Conservation (phyloP, 1,140 invertebrate species). For the Elysia chlorotica region DNA sequence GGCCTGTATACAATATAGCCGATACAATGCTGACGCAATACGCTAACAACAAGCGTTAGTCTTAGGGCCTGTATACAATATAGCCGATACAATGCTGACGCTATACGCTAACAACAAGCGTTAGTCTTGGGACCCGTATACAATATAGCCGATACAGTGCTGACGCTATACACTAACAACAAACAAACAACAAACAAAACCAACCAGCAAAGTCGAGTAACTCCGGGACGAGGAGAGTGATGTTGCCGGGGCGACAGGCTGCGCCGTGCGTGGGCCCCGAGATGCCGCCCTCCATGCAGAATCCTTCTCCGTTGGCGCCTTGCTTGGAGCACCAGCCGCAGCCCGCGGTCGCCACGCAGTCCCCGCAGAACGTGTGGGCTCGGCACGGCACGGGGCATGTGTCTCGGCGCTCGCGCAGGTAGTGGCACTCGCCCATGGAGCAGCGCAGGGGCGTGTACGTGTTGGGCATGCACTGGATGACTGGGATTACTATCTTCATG, state of each 20-base stretch:
- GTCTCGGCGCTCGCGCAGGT: conserved; percentile 67
- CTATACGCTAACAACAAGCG: too few relatives aligned
- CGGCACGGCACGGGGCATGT: conserved; percentile 82
- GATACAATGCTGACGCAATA: too few relatives aligned
- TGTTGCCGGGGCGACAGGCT: conserved; percentile 45
- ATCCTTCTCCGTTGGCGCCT: conserved; percentile 61
- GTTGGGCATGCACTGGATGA: conserved; percentile 78
- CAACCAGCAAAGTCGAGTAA: too few relatives aligned
- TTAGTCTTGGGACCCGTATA: too few relatives aligned
- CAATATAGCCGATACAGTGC: too few relatives aligned
- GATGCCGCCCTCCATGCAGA: conserved; percentile 63
- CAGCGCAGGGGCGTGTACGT: conserved; percentile 84
- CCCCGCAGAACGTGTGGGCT: conserved; percentile 82
- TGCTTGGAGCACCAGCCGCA: conserved; percentile 71
- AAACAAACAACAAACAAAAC: too few relatives aligned
- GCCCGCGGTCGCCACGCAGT: conserved; percentile 82
- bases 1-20: too few relatives aligned
- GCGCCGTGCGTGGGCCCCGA: conserved; percentile 54
- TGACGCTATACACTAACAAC: too few relatives aligned
- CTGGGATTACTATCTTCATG: conserved; percentile 65
- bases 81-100: too few relatives aligned
- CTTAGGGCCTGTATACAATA: too few relatives aligned
- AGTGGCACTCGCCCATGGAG: conserved; percentile 86
- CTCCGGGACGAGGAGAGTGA: conserved; percentile 27
- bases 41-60: too few relatives aligned